phyloP scores from a whole-genome alignment of 1,140 invertebrate species.

The Amyelois transitella region DNA sequence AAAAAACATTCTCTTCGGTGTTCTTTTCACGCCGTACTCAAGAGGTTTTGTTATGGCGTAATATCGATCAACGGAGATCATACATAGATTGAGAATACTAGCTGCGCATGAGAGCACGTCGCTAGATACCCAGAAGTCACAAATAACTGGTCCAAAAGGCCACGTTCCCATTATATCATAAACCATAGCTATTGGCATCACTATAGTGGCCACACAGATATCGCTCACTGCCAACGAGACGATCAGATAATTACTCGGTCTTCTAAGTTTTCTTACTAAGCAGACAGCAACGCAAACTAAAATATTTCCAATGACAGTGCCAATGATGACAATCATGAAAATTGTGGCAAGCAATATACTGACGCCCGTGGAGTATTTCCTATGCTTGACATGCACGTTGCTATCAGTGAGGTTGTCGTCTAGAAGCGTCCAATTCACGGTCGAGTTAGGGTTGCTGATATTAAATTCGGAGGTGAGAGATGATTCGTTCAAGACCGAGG shows the following conservation, averaged over 20 bases:
- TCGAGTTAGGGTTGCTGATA: constrained; percentile 39
- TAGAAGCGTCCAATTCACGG: constrained; percentile 51
- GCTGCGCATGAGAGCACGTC: constrained; percentile 90
- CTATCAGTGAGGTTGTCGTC: constrained; percentile 43
- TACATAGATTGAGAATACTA: constrained; percentile 93
- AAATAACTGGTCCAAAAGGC: constrained; percentile 88
- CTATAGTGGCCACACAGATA: constrained; percentile 87
- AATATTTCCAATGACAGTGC: constrained; percentile 91
- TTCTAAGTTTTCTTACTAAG: constrained; percentile 88
- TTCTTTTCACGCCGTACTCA: constrained; percentile 91
- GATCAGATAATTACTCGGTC: constrained; percentile 90
- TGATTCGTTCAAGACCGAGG: constrained; percentile 43
- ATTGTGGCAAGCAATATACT: constrained; percentile 82
- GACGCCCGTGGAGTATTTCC: constrained; percentile 57
- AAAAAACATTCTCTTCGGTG: constrained; percentile 86
- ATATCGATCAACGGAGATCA: constrained; percentile 92
- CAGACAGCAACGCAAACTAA: constrained; percentile 92
- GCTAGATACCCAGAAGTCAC: constrained; percentile 90
- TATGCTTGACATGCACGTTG: constrained; percentile 56
- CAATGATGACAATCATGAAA: constrained; percentile 84
- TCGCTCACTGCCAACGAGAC: constrained; percentile 93
- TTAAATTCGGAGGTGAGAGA: constrained; percentile 33
- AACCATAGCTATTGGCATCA: constrained; percentile 90
- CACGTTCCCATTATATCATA: constrained; percentile 88
- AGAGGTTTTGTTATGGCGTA: constrained; percentile 94